These are phyloP conservation scores for Exephanes ischioxanthus DNA, from an alignment of 2,888 invertebrate genomes.

Conservation along the genomic window DNA sequence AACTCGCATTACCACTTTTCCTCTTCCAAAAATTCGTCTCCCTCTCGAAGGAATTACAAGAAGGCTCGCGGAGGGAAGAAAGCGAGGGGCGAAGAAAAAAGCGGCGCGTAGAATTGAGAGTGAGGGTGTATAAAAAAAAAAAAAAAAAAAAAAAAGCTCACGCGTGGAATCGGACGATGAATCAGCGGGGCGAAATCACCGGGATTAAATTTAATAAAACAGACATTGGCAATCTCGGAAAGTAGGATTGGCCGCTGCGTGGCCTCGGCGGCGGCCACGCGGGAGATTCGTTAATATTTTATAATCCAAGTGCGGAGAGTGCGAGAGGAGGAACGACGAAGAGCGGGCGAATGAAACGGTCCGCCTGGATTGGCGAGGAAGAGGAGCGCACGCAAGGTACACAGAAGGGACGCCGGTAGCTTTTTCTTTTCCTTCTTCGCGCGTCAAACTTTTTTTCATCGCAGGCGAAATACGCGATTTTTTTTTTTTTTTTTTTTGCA, in stretches of 20 bases:
- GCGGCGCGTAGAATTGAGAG: constrained; percentile 14
- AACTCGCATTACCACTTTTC: constrained; percentile 45
- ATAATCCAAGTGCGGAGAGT: constrained; percentile 69
- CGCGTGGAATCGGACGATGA: constrained; percentile 68
- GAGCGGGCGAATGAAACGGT: constrained; percentile 42
- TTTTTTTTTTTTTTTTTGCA: not conserved
- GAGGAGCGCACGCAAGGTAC: constrained; percentile 7
- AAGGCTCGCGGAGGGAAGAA: constrained; percentile 6
- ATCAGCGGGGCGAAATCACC: constrained; percentile 71
- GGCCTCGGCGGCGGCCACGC: constrained; percentile 31
- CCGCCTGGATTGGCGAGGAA: constrained; percentile 37
- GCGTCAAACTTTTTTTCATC: constrained; percentile 4
- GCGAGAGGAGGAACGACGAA: constrained; percentile 53
- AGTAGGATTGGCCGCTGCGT: constrained; percentile 70
- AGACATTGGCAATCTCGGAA: constrained; percentile 77
- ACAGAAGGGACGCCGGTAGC: constrained; percentile 21
- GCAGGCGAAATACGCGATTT: not conserved
- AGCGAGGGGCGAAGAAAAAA: constrained; percentile 18
- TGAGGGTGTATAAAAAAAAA: constrained; percentile 33
- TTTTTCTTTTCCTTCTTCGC: not conserved
- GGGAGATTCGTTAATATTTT: constrained; percentile 76
- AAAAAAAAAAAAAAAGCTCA: constrained; percentile 7
- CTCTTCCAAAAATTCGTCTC: constrained; percentile 9
- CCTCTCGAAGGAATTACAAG: constrained; percentile 36
- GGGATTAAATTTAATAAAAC: constrained; percentile 81